Evolutionary conservation across 2,113 vertebrate genomes (phyloP).

Genomic region (Pristiophorus japonicus): DNA sequence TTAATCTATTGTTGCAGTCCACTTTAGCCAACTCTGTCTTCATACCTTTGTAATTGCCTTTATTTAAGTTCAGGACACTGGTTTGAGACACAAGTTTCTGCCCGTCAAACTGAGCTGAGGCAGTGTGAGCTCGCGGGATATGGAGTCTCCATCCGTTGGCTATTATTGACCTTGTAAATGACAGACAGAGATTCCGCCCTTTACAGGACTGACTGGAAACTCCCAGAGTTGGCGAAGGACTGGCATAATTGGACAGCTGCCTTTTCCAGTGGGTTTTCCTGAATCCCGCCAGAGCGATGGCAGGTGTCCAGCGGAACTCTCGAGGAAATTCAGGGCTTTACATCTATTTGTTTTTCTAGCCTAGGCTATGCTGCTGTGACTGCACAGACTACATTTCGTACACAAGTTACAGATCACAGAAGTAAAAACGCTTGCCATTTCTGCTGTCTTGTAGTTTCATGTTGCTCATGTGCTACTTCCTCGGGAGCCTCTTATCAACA

Average conservation of each 20-base stretch:
- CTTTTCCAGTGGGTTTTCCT: not conserved
- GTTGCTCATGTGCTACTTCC: too few species aligned
- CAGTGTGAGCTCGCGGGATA: not conserved
- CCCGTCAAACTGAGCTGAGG: not conserved
- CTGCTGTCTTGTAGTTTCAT: not conserved
- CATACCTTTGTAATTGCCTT: too few species aligned
- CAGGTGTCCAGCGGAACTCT: not conserved
- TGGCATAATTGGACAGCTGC: not conserved
- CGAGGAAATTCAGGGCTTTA: not conserved
- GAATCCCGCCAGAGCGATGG: not conserved
- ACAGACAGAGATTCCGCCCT: not conserved
- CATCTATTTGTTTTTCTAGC: not conserved
- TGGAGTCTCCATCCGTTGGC: too few species aligned
- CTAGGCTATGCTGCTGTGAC: not conserved
- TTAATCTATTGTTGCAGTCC: too few species aligned
- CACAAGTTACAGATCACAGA: not conserved
- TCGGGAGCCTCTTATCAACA: too few species aligned
- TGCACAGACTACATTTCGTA: not conserved
- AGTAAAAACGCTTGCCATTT: not conserved
- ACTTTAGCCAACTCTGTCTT: too few species aligned
- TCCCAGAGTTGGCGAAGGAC: not conserved
- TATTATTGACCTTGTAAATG: not conserved
- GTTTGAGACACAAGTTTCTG: too few species aligned
- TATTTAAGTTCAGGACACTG: too few species aligned
- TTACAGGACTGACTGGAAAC: not conserved